phyloP scores from a whole-genome alignment of 2,888 invertebrate genomes.

The Scaptomyza caliginosa region DNA sequence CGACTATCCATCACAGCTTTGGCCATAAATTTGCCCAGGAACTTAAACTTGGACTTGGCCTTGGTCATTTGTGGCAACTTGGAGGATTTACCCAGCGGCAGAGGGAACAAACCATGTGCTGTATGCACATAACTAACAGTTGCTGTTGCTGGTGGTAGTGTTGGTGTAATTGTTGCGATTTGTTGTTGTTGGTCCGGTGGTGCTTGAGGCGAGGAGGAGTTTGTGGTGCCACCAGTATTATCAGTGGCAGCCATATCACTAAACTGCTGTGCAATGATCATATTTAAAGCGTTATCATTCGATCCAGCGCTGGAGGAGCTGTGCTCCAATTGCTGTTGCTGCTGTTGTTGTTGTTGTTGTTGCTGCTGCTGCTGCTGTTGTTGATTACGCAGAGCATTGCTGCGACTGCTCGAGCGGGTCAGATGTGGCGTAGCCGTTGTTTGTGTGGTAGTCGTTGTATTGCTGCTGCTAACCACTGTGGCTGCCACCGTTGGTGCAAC shows the following conservation, averaged over 20 bases:
- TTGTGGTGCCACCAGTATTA: constrained; percentile 22
- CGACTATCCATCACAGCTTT: constrained; percentile 99
- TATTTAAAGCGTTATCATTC: constrained; percentile 81
- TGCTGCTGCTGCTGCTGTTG: constrained; percentile 40
- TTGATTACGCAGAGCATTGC: constrained; percentile 60
- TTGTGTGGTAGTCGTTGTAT: constrained; percentile 20
- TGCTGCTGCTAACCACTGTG: constrained; percentile 52
- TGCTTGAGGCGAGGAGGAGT: constrained; percentile 25
- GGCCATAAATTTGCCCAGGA: constrained; percentile 99
- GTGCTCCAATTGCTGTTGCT: constrained; percentile 57
- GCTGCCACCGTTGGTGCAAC: constrained; percentile 23
- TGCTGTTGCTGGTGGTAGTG: constrained; percentile 29
- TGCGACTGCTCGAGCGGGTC: constrained; percentile 76
- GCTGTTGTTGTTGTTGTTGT: too few relatives aligned
- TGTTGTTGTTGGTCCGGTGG: constrained; percentile 31
- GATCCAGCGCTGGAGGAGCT: constrained; percentile 61
- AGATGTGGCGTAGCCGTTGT: constrained; percentile 45
- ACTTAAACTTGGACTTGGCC: constrained; percentile 95
- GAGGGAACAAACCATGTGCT: constrained; percentile 94
- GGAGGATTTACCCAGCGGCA: constrained; percentile 93
- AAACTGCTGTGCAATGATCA: constrained; percentile 82
- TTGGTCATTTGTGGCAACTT: constrained; percentile 93
- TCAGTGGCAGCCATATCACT: constrained; percentile 59
- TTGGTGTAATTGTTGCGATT: constrained; percentile 17
- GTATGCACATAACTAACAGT: constrained; percentile 88